Base-by-base conservation (phyloP, 2,888 invertebrate genomes). In the Salpingus planirostris region DNA sequence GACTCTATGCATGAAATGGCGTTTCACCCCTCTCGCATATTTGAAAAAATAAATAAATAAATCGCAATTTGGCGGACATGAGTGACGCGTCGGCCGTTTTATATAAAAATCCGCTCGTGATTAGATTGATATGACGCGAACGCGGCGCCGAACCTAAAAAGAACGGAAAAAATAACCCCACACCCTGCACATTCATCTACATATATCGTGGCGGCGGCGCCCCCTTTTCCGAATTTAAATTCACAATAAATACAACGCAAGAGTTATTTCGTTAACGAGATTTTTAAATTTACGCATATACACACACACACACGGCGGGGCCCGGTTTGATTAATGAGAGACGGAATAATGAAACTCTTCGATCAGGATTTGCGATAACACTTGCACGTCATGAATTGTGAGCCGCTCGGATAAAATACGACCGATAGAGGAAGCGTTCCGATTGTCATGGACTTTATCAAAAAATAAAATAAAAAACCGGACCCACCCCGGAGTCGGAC, bases 261-360 rank as follows among this genome's bases (percentile, higher is more conserved):
- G 56, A 55, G 56, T 54, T 58, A 59, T 59, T 60, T 54, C 58
- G 56, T 60, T 60, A 59, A 60, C 59, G 59, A 58, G 58, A 58
- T 58, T 59, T 60, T 60, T 60, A 55, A 57, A 59, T 60, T 57
- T 57, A 59, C 58, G 56, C 54, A 55, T 50, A n/a, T n/a, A n/a
- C n/a, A n/a, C n/a, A n/a, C n/a, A n/a, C n/a, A n/a, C n/a, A n/a
- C n/a, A n/a, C n/a, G n/a, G n/a, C n/a, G n/a, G 53, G 54, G 48
- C 49, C 49, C 28, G 50, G 49, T 61, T 55, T 60, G 60, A 61
- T 60, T 61, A 60, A 61, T 60, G 61, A 57, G 56, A 57, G 54
- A 57, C 51, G 57, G 57, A 59, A 60, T 59, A 59, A 61, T 59
- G 58, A 55, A 59, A 58, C 57, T 52, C 55, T 60, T 58, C 59